These are phyloP conservation scores for Poecilia picta DNA, from an alignment of 2,797 vertebrate species.

Conservation along the genomic window DNA sequence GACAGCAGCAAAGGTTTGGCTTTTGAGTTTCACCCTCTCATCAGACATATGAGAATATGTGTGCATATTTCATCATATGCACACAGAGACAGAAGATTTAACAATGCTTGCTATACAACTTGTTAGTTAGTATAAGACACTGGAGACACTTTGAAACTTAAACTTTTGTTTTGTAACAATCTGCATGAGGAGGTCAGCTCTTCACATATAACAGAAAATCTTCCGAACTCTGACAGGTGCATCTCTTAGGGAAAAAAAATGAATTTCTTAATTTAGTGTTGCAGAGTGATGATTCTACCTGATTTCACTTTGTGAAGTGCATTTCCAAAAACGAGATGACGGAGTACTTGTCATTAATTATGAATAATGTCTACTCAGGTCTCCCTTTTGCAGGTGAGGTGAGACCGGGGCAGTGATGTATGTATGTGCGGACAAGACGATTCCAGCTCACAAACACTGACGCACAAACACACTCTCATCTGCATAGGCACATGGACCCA, in stretches of 20 bases:
- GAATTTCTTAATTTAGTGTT: neutral
- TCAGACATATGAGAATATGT: no score
- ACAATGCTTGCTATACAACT: neutral
- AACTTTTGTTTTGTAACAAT: neutral
- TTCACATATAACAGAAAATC: neutral
- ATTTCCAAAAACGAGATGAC: constrained; percentile 64
- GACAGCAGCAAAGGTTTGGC: neutral
- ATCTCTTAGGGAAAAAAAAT: neutral
- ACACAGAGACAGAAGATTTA: neutral
- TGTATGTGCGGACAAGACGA: constrained; percentile 20
- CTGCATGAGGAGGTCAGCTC: neutral
- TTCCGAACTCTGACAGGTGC: neutral
- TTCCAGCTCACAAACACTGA: constrained; percentile 42
- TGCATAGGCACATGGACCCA: constrained; percentile 20
- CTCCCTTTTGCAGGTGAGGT: constrained; percentile 82
- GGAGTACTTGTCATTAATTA: constrained; percentile 85
- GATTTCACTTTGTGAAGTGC: constrained; percentile 59
- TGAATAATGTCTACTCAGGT: constrained; percentile 90
- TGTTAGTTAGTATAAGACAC: neutral
- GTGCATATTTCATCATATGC: neutral
- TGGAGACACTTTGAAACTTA: neutral
- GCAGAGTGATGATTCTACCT: constrained; percentile 19
- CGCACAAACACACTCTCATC: constrained; percentile 22
- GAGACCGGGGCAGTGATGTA: constrained; percentile 72
- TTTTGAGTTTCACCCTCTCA: neutral